These are phyloP conservation scores for Sycophaga agraensis DNA, from an alignment of 1,140 invertebrate genomes.

Conservation along the genomic window DNA sequence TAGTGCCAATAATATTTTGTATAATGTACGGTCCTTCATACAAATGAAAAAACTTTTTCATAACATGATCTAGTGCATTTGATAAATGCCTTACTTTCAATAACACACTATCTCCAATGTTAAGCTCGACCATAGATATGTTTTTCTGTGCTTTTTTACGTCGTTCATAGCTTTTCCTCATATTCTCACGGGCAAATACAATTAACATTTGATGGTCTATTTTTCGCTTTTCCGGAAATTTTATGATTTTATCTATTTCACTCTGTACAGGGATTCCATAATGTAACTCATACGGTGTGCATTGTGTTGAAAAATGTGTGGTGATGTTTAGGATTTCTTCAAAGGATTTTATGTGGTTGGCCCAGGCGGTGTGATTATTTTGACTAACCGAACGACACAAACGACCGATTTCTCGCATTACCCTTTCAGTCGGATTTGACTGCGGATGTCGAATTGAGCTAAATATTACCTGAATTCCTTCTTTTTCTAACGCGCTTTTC, in stretches of 20 bases:
- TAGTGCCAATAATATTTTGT: neutral
- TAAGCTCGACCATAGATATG: neutral
- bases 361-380: slow-evolving; percentile 12
- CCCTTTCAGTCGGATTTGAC: neutral
- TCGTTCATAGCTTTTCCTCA: slow-evolving; percentile 8
- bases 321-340: slow-evolving; percentile 25
- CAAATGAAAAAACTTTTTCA: neutral
- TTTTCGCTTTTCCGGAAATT: neutral
- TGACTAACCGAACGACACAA: neutral
- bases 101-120: slow-evolving; percentile 19
- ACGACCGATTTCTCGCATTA: slow-evolving; percentile 14
- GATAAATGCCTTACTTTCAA: no score
- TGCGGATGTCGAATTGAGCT: slow-evolving; percentile 29
- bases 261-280: slow-evolving; percentile 5
- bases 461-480: slow-evolving; percentile 28
- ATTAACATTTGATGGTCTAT: neutral
- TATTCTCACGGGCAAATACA: slow-evolving; percentile 13
- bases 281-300: slow-evolving; percentile 33
- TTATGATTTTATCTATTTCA: slow-evolving; percentile 2
- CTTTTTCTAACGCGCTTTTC: slow-evolving; percentile 16
- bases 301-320: slow-evolving; percentile 35
- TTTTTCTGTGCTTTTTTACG: slow-evolving; percentile 8
- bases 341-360: slow-evolving; percentile 26
- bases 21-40: neutral
- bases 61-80: no score